Evolutionary conservation across 2,888 invertebrate genomes (phyloP).

Genomic region (Muscina levida): DNA sequence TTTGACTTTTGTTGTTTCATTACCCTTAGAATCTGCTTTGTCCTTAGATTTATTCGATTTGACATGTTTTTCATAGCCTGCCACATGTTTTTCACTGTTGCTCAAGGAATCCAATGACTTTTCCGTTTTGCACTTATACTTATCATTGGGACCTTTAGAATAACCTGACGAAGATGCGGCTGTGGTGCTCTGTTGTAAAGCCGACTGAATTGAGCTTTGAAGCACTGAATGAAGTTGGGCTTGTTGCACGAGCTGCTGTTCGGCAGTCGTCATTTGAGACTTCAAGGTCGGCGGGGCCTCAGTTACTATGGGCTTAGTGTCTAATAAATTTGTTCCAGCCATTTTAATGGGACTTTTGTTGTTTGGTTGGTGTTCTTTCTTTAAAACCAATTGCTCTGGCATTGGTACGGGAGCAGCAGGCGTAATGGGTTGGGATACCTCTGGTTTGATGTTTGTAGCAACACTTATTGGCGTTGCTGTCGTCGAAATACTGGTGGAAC

Average conservation of each 20-base stretch:
- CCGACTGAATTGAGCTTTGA: neutral
- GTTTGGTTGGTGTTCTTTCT: constrained; percentile 45
- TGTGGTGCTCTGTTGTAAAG: constrained; percentile 42
- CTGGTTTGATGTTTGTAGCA: constrained; percentile 42
- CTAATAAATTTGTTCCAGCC: constrained; percentile 29
- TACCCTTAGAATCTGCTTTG: constrained; percentile 26
- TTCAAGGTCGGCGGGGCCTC: constrained; percentile 38
- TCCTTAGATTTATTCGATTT: constrained; percentile 52
- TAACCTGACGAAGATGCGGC: constrained; percentile 53
- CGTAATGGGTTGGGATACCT: constrained; percentile 18
- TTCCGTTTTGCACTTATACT: constrained; percentile 66
- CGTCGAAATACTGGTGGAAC: neutral
- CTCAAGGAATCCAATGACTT: constrained; percentile 49
- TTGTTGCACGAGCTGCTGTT: neutral
- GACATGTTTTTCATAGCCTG: constrained; percentile 50
- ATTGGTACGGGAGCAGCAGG: neutral
- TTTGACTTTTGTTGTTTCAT: constrained; percentile 31
- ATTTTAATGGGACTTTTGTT: constrained; percentile 49
- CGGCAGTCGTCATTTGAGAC: constrained; percentile 8
- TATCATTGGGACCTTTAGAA: constrained; percentile 61
- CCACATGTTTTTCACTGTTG: constrained; percentile 35
- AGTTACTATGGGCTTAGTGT: constrained; percentile 54
- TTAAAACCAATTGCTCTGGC: constrained; percentile 41
- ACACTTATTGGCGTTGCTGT: neutral
- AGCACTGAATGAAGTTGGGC: neutral